These are phyloP conservation scores for Pristionchus entomophagus DNA, from an alignment of 2,888 invertebrate genomes.

Conservation along the genomic window DNA sequence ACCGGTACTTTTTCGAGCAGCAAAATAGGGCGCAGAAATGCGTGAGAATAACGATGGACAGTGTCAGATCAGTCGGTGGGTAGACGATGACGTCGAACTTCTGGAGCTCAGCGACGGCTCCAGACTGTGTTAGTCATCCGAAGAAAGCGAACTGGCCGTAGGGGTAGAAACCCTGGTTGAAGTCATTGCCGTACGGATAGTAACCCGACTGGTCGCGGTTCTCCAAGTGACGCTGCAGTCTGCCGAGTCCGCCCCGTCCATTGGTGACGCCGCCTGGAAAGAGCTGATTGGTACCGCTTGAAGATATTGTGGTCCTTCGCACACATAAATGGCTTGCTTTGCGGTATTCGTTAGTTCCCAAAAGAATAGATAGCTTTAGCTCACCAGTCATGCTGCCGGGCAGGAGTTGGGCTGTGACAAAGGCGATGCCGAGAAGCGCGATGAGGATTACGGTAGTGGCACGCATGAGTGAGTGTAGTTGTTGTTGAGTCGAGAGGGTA, in stretches of 20 bases:
- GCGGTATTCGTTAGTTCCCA: no score
- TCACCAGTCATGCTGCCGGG: neutral
- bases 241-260: neutral
- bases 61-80: neutral
- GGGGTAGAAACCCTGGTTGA: neutral
- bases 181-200: neutral
- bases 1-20: neutral
- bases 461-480: neutral
- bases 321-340: no score
- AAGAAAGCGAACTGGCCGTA: neutral
- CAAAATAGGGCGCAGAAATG: neutral
- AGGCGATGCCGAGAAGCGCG: neutral
- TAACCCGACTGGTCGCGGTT: neutral
- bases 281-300: no score
- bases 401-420: neutral
- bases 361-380: no score
- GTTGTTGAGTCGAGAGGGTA: neutral
- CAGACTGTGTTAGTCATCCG: slow-evolving; percentile 4
- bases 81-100: neutral
- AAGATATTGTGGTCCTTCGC: no score
- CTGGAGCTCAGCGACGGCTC: neutral
- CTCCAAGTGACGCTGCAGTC: neutral
- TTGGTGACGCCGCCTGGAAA: neutral
- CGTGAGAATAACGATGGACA: neutral
- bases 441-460: neutral